A percentile compares a stretch with the other conserved stretches of the same genome.
Evolutionary conservation across 2,797 vertebrate species (phyloP).

Genomic region (Tolypeutes matacus): DNA sequence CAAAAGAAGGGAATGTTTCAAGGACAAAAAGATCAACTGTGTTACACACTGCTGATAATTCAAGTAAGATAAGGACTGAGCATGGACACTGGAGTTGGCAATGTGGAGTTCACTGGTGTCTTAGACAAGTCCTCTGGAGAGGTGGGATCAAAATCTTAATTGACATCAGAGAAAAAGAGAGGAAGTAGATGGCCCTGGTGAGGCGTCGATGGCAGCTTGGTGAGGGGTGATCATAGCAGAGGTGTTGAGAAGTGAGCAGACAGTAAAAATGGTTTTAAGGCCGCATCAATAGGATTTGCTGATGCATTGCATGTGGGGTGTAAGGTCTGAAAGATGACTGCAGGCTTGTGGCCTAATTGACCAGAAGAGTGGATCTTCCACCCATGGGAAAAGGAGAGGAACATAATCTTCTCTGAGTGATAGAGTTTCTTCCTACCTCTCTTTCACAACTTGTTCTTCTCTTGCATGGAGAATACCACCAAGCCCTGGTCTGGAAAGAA

Average conservation of each 20-base stretch:
- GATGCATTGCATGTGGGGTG: background rate
- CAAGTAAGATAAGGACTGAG: constrained; percentile 1
- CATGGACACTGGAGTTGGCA: background rate
- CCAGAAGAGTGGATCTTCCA: background rate
- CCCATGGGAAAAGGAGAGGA: background rate
- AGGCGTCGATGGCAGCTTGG: background rate
- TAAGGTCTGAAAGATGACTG: background rate
- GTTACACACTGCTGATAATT: background rate
- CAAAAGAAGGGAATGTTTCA: background rate
- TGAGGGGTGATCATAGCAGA: background rate
- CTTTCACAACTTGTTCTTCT: background rate
- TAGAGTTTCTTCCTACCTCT: constrained; percentile 1
- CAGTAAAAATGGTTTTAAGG: background rate
- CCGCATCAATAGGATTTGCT: background rate
- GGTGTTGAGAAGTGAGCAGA: background rate
- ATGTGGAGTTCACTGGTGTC: background rate
- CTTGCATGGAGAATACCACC: background rate
- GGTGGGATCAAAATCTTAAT: background rate
- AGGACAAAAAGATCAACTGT: background rate
- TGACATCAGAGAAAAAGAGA: background rate
- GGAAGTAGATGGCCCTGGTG: background rate
- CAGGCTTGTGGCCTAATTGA: background rate
- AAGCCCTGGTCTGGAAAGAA: constrained; percentile 1
- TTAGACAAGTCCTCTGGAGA: background rate
- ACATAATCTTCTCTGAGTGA: background rate